Base-by-base conservation (phyloP, 23 tunicate species). In the Halocynthia aurantium region DNA sequence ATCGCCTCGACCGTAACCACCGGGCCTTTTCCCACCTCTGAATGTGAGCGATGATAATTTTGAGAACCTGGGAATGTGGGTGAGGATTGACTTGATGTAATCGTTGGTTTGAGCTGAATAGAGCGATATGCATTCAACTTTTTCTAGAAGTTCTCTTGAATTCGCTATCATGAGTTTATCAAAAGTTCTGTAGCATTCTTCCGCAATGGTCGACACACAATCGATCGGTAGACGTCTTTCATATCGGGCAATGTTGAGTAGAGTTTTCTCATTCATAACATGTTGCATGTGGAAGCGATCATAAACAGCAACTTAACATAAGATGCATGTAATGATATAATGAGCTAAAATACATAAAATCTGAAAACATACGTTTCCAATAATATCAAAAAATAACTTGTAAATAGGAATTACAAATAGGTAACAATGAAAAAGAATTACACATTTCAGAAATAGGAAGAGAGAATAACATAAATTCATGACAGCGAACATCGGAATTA, bases 191-290 rank as follows among this genome's bases (percentile, higher is more conserved):
- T 74, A 74, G 31, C 64, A 74, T 54, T 51, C 21, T 21, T 21
- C 22, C n/a, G 5, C 63, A 6, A 6, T 18, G 56, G 0, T 10
- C 11, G 78, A 74, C 31, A 74, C 55, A 51, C 55, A 50, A 7
- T 74, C 57, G 10, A 74, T 54, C 0, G 78, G 78, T 2, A 74
- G 78, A 13, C 78, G 67, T 8, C 78, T 64, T 54, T 74, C 78
- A 56, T 10, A 51, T 5, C 56, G 54, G 20, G 22, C 78, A 53
- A 74, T 10, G 31, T 52, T 74, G 63, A 74, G 55, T 8, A 74
- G 65, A 53, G 63, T 74, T n/a, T 53, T 53, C 9, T 74, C 18
- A 53, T 74, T 54, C 78, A 74, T 74, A 0, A 31, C 44, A 31
- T 31, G 44, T 31, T 31, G 4, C 44, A 4, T 31, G 44, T 31